phyloP scores from a whole-genome alignment of 1,140 invertebrate genomes.

The Nymphalis io region DNA sequence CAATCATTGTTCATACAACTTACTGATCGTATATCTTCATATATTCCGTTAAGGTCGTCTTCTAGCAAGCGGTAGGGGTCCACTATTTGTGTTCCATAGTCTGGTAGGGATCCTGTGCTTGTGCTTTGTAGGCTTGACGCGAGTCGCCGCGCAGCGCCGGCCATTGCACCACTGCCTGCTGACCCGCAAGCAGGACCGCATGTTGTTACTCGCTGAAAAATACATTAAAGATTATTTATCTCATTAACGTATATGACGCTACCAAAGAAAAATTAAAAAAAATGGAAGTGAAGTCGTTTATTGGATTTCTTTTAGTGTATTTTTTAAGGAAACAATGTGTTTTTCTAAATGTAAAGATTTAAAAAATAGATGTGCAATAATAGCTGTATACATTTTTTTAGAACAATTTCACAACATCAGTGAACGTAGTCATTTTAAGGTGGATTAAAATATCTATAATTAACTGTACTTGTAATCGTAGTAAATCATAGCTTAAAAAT shows the following conservation, averaged over 20 bases:
- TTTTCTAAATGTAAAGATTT: too few species aligned
- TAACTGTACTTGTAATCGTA: too few species aligned
- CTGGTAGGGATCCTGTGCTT: slow-evolving; percentile 88
- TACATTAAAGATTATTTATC: slow-evolving; percentile 5
- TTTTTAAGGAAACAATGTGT: too few species aligned
- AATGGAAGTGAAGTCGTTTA: too few species aligned
- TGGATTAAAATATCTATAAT: too few species aligned
- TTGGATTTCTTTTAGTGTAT: too few species aligned
- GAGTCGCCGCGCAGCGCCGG: slow-evolving; percentile 64
- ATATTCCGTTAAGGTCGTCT: slow-evolving; percentile 91
- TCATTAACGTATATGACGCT: background rate
- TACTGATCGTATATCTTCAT: slow-evolving; percentile 91
- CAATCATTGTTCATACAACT: slow-evolving; percentile 22
- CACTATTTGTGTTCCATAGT: slow-evolving; percentile 84
- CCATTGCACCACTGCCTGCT: slow-evolving; percentile 46
- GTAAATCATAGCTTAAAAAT: too few species aligned
- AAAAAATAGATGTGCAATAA: too few species aligned
- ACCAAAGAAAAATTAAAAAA: background rate
- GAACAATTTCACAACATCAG: too few species aligned
- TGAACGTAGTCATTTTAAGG: too few species aligned
- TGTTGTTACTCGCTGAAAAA: slow-evolving; percentile 64
- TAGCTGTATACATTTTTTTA: too few species aligned
- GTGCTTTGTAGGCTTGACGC: slow-evolving; percentile 76
- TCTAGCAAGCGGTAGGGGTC: slow-evolving; percentile 93
- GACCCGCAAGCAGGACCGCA: slow-evolving; percentile 69